phyloP scores from a whole-genome alignment of 2,113 vertebrate genomes.

The Xiphophorus maculatus region DNA sequence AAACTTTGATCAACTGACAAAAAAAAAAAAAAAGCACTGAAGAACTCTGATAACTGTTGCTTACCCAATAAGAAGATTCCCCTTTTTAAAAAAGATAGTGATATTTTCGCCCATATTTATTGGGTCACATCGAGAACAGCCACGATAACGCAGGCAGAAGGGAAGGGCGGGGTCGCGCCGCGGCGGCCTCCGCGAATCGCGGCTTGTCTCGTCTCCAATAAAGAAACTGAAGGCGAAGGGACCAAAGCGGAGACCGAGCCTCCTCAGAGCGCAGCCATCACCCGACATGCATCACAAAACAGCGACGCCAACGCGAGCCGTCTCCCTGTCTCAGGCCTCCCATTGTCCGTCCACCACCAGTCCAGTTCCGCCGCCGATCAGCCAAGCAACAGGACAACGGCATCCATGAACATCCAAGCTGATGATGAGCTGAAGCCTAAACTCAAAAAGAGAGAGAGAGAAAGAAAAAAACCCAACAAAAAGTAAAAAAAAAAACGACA shows the following conservation, averaged over 20 bases:
- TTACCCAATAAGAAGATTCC: constrained; percentile 85
- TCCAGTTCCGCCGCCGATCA: constrained; percentile 67
- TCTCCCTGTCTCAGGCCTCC: constrained; percentile 88
- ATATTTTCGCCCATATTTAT: constrained; percentile 98
- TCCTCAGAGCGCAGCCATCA: constrained; percentile 53
- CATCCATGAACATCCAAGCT: constrained; percentile 70
- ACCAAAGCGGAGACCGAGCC: constrained; percentile 68
- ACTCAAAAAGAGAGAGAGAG: constrained; percentile 69
- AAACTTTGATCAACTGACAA: constrained; percentile 69
- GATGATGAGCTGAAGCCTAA: constrained; percentile 48
- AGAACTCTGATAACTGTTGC: constrained; percentile 78
- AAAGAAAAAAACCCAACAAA: constrained; percentile 35
- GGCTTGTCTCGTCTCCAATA: constrained; percentile 62
- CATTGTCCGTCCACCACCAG: constrained; percentile 73
- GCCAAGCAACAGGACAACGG: constrained; percentile 84
- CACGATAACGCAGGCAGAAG: constrained; percentile 46
- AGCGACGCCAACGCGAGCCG: constrained; percentile 79
- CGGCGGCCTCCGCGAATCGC: constrained; percentile 39
- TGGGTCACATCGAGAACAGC: constrained; percentile 84
- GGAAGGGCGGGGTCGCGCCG: constrained; percentile 40
- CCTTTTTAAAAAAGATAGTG: constrained; percentile 89
- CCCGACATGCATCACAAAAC: constrained; percentile 51
- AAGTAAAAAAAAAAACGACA: constrained; percentile 79
- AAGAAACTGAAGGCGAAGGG: constrained; percentile 64
- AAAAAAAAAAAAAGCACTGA: constrained; percentile 67